Base-by-base conservation (phyloP, 2,113 vertebrate species). In the Anoura caudifer region DNA sequence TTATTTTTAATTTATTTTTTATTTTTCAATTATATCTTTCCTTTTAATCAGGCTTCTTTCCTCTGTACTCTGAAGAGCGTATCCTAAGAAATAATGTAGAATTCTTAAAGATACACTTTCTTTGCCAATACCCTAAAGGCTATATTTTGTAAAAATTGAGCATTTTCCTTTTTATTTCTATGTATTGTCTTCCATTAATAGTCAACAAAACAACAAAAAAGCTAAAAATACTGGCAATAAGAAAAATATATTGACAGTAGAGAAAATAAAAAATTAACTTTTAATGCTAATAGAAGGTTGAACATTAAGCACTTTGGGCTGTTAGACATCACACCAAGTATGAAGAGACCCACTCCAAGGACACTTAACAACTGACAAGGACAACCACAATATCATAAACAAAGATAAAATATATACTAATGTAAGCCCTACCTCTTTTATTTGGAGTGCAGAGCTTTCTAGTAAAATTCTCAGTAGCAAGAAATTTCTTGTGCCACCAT, bases 401-500 rank as follows among this genome's bases (percentile, higher is more conserved):
- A 92, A 96, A 87, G 36, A 73, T 80, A 82, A 47, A 82, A 91
- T 82, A 96, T 92, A 90, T 75, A 75, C 36, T 61, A 54, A 82
- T 14, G 33, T 11, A 28, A 47, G 36, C 8, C 36, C 77, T 79
- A 10, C 47, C 77, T 82, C 67, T 83, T 92, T 90, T 75, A 7
- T 70, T 95, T 45, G 85, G 82, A 82, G 50, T 24, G 7, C 70
- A 80, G 31, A 83, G 79, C 82, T 93, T 94, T 94, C 45, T 89
- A 16, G 12, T 17, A 93, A 96, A 97, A 82, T 79, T 92, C 79
- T 80, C 80, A 54, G 85, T 94, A 90, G n/a, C 85, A 92, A 96
- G 79, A 96, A 92, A 95, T 89, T 95, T 80, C 52, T 70, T 96
- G 67, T 92, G 65, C 95, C 94, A 31, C 94, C 63, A 94, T 52